Base-by-base conservation (phyloP, 2,888 invertebrate species). In the Cheilosia urbana region DNA sequence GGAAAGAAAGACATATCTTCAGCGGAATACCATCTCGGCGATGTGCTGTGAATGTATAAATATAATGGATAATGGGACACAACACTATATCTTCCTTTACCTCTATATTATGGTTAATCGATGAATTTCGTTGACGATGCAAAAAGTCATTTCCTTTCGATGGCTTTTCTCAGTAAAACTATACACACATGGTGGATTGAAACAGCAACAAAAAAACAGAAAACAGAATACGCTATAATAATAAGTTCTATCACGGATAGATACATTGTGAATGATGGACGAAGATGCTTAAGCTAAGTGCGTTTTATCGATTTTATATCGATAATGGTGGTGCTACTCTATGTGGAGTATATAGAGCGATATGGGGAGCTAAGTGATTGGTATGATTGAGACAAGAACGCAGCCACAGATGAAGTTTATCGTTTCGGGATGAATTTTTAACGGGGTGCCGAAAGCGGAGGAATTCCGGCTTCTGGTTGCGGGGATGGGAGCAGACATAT, bases 41-140 rank as follows among this genome's bases (percentile, higher is more conserved):
- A 75, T 79, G 79, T 79, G 79, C 65, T 30, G 24, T 84, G 79
- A 79, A 84, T 82, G 72, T 82, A 62, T 78, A 73, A 78, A 78
- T 66, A 24, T 13, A 62, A 66, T 53, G 40, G 73, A 79, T 84
- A 66, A 84, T 75, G 75, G 47, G 40, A 84, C 73, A 75, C 45
- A 45, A 58, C 73, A 78, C 51, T 55, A 68, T 83, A 60, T 79
- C 37, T 37, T 37, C 37, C 37, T 37, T 37, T 37, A 37, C 37
- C 37, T 37, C 37, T 13, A 37, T 37, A 37, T 37, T 37, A 40
- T 40, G 63, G 68, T 62, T 62, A 77, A 69, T 69, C 69, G 73
- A 72, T 83, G 60, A 69, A 75, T 73, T 84, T 65, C 57, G 69
- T 51, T 75, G 79, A 75, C 58, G 65, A 63, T 73, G 69, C 53